phyloP scores from a whole-genome alignment of 2,113 vertebrate genomes.

The Pimephales promelas region DNA sequence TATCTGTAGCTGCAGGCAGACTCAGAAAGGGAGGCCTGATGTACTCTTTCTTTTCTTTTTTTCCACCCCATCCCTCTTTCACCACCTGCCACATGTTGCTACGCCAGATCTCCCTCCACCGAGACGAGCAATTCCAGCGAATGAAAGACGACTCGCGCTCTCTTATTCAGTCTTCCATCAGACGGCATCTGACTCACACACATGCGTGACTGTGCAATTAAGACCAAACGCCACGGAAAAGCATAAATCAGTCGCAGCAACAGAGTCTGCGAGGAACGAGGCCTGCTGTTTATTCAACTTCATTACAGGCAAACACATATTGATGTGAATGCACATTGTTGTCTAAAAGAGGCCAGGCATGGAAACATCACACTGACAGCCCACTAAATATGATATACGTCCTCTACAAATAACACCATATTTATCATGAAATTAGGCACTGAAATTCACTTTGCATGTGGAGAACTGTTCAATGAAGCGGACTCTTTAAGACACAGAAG shows the following conservation, averaged over 20 bases:
- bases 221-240: slow-evolving; percentile 51
- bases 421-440: background rate
- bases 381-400: slow-evolving; percentile 41
- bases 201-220: slow-evolving; percentile 66
- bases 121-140: slow-evolving; percentile 42
- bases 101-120: slow-evolving; percentile 59
- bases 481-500: background rate
- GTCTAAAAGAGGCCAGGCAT: slow-evolving; percentile 51
- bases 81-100: slow-evolving; percentile 74
- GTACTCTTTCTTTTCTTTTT: slow-evolving; percentile 52
- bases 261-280: slow-evolving; percentile 42
- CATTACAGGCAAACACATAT: slow-evolving; percentile 68
- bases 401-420: background rate
- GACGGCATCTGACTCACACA: slow-evolving; percentile 66
- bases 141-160: slow-evolving; percentile 47
- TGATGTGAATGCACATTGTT: slow-evolving; percentile 59
- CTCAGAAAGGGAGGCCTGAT: slow-evolving; percentile 58
- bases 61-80: slow-evolving; percentile 46
- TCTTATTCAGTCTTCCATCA: slow-evolving; percentile 66
- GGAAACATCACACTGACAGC: slow-evolving; percentile 48
- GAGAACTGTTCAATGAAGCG: background rate
- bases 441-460: background rate
- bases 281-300: slow-evolving; percentile 56
- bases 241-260: slow-evolving; percentile 65
- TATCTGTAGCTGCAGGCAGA: slow-evolving; percentile 61